Conservation (phyloP, 2,888 invertebrate genomes). For the Aproaerema taeniolella region DNA sequence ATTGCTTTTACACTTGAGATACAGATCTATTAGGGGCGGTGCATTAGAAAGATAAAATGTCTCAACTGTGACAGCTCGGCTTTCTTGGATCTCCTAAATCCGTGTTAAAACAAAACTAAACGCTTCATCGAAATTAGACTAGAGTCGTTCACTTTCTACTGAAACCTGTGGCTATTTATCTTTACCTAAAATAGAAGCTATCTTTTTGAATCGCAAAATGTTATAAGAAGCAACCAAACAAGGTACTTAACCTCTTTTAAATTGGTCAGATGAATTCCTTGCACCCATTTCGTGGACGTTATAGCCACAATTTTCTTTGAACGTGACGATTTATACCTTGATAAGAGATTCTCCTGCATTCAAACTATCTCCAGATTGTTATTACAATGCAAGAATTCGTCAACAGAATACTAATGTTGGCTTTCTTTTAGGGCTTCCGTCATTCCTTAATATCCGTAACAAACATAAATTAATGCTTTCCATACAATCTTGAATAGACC, state of each 20-base stretch:
- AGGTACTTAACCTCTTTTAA: too few species aligned
- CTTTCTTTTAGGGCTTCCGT: constrained; percentile 28
- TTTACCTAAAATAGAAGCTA: too few species aligned
- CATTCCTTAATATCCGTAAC: constrained; percentile 30
- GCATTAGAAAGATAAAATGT: constrained; percentile 41
- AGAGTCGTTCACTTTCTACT: not conserved
- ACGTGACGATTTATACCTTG: constrained; percentile 1
- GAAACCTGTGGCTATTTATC: too few species aligned
- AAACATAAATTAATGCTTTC: constrained; percentile 28
- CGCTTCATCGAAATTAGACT: not conserved
- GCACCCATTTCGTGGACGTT: too few species aligned
- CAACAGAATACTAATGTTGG: constrained; percentile 39
- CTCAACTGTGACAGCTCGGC: constrained; percentile 42
- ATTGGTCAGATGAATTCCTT: too few species aligned
- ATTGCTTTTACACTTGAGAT: constrained; percentile 45
- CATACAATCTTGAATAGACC: not conserved
- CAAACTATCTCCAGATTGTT: constrained; percentile 14
- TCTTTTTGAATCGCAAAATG: too few species aligned
- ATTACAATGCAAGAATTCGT: constrained; percentile 24
- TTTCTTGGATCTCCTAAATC: constrained; percentile 12
- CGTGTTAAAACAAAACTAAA: constrained; percentile 4
- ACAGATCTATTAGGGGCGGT: constrained; percentile 46
- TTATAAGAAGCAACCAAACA: too few species aligned
- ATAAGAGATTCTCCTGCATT: constrained; percentile 6
- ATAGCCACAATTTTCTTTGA: not conserved